Evolutionary conservation across 2,888 invertebrate genomes (phyloP).

Genomic region (Creontiades dilutus): DNA sequence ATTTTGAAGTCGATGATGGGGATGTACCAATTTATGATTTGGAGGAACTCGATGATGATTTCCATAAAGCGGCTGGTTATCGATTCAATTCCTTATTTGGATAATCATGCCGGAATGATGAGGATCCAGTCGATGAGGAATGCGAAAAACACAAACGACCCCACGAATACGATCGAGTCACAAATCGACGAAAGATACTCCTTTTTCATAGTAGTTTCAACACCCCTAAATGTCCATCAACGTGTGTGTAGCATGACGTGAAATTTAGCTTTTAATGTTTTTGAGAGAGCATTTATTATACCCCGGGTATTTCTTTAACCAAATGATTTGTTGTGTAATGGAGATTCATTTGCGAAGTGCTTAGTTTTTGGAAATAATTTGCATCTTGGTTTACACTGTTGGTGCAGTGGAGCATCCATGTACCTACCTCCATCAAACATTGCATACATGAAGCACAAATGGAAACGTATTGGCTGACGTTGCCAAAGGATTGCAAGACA

Average conservation of each 20-base stretch:
- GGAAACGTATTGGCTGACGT: no score
- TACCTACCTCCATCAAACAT: no score
- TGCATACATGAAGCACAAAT: no score
- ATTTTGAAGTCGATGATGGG: conserved; percentile 28
- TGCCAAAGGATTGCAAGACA: no score
- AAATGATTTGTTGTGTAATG: neutral
- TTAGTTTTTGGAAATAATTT: neutral
- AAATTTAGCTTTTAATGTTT: neutral
- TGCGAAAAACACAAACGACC: neutral
- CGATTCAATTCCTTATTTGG: no score
- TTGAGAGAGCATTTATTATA: neutral
- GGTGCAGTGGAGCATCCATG: no score
- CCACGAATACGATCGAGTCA: neutral
- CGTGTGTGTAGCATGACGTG: neutral
- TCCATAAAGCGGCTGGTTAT: conserved; percentile 12
- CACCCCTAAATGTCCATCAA: neutral
- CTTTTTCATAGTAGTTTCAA: neutral
- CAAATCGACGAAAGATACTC: neutral
- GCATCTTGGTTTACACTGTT: no score
- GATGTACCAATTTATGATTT: conserved; percentile 41
- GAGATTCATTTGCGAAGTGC: neutral
- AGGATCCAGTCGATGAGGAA: conserved; percentile 21
- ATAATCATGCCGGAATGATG: neutral
- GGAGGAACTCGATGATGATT: conserved; percentile 24
- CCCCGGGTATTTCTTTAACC: neutral